Evolutionary conservation across 2,888 invertebrate species (phyloP).

Genomic region (Halictus quadricinctus): DNA sequence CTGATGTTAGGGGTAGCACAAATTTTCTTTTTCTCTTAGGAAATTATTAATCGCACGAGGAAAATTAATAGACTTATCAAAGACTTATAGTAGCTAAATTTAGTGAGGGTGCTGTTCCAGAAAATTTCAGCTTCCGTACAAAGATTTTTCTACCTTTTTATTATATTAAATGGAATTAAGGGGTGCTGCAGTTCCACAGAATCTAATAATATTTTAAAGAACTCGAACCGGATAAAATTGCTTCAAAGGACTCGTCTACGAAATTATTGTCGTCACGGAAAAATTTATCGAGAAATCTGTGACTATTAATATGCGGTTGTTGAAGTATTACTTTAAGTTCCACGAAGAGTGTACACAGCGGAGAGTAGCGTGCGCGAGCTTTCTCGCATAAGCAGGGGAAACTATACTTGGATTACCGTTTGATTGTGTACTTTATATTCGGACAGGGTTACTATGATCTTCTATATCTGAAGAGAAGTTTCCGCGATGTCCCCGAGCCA

Average conservation of each 20-base stretch:
- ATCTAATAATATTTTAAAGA: too few relatives aligned
- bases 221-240: too few relatives aligned
- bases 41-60: not conserved
- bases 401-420: conserved; percentile 1
- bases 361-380: not conserved
- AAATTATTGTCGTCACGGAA: not conserved
- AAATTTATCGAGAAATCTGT: not conserved
- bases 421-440: conserved; percentile 1
- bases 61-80: too few relatives aligned
- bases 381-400: not conserved
- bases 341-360: not conserved
- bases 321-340: not conserved
- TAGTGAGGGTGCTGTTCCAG: too few relatives aligned
- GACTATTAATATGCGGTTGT: not conserved
- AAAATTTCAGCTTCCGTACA: too few relatives aligned
- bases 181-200: too few relatives aligned
- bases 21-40: not conserved
- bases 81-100: too few relatives aligned
- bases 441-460: not conserved
- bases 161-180: too few relatives aligned
- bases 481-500: not conserved
- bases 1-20: too few relatives aligned
- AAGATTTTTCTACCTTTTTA: too few relatives aligned
- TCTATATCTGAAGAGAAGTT: not conserved
- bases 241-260: too few relatives aligned